Conservation (phyloP, 2,113 vertebrate genomes). For the Nothoprocta perdicaria region DNA sequence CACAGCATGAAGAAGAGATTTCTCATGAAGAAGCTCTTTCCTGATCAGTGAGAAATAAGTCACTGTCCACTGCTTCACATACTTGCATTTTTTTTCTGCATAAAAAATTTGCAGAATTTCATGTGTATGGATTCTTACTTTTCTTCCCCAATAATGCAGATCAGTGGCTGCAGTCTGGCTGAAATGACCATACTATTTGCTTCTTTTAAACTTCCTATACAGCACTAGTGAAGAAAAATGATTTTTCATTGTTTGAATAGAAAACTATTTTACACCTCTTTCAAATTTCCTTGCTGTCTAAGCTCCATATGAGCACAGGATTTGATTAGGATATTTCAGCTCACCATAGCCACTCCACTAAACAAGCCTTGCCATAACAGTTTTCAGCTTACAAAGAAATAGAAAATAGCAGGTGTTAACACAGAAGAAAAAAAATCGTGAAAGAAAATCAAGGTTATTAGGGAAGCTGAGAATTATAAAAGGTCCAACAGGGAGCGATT, state of each 20-base stretch:
- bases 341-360: not conserved
- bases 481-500: constrained; percentile 22
- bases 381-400: constrained; percentile 18
- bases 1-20: not conserved
- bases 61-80: not conserved
- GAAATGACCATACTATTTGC: not conserved
- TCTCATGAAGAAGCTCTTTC: not conserved
- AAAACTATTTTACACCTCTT: not conserved
- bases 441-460: constrained; percentile 42
- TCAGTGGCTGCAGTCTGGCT: not conserved
- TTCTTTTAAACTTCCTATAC: not conserved
- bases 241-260: not conserved
- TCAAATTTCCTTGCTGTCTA: not conserved
- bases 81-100: not conserved
- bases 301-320: not conserved
- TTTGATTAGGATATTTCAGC: not conserved
- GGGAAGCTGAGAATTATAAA: constrained; percentile 38
- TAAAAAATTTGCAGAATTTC: not conserved
- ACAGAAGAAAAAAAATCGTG: constrained; percentile 16
- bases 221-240: not conserved
- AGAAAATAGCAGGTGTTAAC: constrained; percentile 29
- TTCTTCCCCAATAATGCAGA: not conserved
- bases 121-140: not conserved
- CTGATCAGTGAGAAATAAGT: not conserved
- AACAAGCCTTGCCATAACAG: not conserved